These are phyloP conservation scores for Cervus canadensis DNA, from an alignment of 2,113 vertebrate genomes.

Conservation along the genomic window DNA sequence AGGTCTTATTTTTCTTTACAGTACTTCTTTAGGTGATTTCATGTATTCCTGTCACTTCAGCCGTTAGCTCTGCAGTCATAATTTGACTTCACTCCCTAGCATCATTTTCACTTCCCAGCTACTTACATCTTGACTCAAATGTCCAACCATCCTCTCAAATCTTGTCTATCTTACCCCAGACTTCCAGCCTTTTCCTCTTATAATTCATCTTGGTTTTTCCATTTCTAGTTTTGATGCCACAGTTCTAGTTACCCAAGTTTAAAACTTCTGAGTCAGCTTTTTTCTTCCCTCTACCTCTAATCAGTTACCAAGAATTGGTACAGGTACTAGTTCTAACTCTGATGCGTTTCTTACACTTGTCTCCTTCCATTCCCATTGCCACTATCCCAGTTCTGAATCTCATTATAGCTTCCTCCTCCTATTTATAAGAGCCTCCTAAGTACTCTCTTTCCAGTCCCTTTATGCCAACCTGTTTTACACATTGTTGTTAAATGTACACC, in stretches of 20 bases:
- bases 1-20: neutral
- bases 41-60: neutral
- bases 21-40: neutral
- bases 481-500: neutral
- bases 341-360: neutral
- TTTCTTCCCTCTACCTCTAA: neutral
- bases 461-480: neutral
- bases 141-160: neutral
- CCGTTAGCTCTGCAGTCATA: neutral
- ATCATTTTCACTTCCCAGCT: neutral
- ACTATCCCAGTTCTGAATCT: neutral
- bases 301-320: conserved; percentile 13
- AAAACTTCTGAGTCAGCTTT: conserved; percentile 3
- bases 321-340: neutral
- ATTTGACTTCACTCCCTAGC: neutral
- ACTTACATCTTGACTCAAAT: neutral
- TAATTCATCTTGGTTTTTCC: neutral
- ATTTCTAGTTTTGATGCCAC: neutral
- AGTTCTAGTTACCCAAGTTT: neutral
- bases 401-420: neutral
- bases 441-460: neutral
- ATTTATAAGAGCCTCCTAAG: neutral
- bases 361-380: neutral
- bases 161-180: neutral
- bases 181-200: neutral